Percentiles rank a stretch among this genome's conserved stretches.
These are phyloP conservation scores for Hylomyscus alleni DNA, from an alignment of 2,797 vertebrate species.

Conservation along the genomic window DNA sequence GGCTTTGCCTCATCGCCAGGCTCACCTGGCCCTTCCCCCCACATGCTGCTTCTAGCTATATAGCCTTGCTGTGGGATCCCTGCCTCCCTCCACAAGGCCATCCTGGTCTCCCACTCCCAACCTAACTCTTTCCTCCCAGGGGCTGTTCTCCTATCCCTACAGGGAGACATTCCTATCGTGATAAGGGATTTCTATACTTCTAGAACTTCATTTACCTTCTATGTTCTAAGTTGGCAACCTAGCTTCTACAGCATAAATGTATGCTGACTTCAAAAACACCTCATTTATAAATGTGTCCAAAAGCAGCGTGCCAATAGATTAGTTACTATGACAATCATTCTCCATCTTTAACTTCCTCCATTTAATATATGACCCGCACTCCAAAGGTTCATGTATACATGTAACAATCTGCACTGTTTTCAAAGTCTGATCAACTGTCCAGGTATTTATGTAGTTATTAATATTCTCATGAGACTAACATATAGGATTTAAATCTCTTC, in stretches of 20 bases:
- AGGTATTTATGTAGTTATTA: background rate
- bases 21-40: background rate
- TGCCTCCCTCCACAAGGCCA: background rate
- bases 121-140: background rate
- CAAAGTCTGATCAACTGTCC: background rate
- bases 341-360: background rate
- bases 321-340: background rate
- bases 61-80: background rate
- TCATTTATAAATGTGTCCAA: conserved; percentile 16
- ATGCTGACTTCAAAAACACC: background rate
- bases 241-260: background rate
- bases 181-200: background rate
- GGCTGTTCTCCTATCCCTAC: background rate
- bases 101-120: background rate
- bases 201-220: background rate
- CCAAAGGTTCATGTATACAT: background rate
- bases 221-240: background rate
- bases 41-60: background rate
- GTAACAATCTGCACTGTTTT: background rate
- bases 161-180: background rate
- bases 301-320: background rate
- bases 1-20: background rate
- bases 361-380: background rate
- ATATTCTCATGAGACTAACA: background rate
- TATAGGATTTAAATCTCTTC: background rate